Conservation (phyloP, 2,113 vertebrate genomes). For the Amblyopsis rosae region DNA sequence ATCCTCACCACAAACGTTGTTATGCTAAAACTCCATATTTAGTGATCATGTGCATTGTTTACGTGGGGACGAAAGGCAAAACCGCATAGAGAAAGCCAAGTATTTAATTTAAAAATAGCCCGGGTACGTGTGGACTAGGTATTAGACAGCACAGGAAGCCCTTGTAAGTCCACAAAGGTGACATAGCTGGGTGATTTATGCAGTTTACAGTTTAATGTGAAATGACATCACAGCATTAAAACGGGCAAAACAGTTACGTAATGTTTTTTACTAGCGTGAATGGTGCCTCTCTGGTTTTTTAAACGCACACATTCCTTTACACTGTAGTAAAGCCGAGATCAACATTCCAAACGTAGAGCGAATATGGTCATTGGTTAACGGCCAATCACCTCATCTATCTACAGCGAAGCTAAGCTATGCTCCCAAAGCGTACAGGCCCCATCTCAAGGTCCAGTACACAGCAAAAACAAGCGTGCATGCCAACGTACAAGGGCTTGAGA, state of each 20-base stretch:
- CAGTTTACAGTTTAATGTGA: neutral
- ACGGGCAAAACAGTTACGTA: neutral
- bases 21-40: too few relatives aligned
- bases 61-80: too few relatives aligned
- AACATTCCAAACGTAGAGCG: conserved; percentile 28
- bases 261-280: neutral
- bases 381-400: conserved; percentile 23
- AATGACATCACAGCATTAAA: conserved; percentile 5
- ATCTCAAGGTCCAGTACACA: neutral
- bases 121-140: too few relatives aligned
- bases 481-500: neutral
- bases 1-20: too few relatives aligned
- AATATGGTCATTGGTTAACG: conserved; percentile 19
- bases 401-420: conserved; percentile 22
- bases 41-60: too few relatives aligned
- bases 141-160: conserved; percentile 38
- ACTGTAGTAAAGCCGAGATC: conserved; percentile 7
- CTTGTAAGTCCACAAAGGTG: neutral
- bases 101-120: too few relatives aligned
- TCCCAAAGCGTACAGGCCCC: conserved; percentile 13
- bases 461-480: conserved; percentile 4
- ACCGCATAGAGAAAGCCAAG: too few relatives aligned
- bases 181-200: neutral
- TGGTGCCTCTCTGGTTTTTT: neutral
- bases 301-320: neutral